These are phyloP conservation scores for Drepanosiphum platanoidis DNA, from an alignment of 2,888 invertebrate genomes.

Conservation along the genomic window DNA sequence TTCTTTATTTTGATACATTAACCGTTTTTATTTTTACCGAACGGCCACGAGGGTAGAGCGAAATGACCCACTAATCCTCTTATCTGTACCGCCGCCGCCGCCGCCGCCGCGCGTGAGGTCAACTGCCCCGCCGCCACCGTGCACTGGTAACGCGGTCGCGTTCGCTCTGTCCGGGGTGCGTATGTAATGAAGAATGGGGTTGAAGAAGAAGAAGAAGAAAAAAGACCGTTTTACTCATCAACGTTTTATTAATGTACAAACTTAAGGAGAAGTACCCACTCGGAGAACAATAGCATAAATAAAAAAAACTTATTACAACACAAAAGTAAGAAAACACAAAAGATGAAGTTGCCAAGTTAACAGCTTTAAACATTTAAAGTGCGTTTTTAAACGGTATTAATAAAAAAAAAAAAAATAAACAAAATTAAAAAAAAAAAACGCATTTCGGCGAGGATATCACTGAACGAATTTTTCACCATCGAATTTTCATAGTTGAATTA, in stretches of 20 bases:
- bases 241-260: constrained; percentile 6
- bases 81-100: too few relatives aligned
- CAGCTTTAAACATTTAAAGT: constrained; percentile 19
- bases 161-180: not conserved
- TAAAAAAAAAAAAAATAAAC: constrained; percentile 9
- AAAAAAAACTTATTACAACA: not conserved
- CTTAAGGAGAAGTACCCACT: not conserved
- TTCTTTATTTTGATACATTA: constrained; percentile 19
- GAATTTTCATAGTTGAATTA: not conserved
- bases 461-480: not conserved
- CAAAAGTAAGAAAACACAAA: not conserved
- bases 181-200: too few relatives aligned
- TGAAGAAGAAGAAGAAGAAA: not conserved
- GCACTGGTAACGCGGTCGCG: not conserved
- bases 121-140: too few relatives aligned
- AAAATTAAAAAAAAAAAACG: too few relatives aligned
- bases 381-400: constrained; percentile 13
- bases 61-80: not conserved
- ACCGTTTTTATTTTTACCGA: not conserved
- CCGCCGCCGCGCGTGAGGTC: not conserved
- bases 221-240: not conserved
- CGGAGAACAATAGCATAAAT: constrained; percentile 1
- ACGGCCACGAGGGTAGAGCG: not conserved
- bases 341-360: constrained; percentile 14
- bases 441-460: not conserved